Evolutionary conservation across 1,140 invertebrate species (phyloP).

Genomic region (Vanessa tameamea): DNA sequence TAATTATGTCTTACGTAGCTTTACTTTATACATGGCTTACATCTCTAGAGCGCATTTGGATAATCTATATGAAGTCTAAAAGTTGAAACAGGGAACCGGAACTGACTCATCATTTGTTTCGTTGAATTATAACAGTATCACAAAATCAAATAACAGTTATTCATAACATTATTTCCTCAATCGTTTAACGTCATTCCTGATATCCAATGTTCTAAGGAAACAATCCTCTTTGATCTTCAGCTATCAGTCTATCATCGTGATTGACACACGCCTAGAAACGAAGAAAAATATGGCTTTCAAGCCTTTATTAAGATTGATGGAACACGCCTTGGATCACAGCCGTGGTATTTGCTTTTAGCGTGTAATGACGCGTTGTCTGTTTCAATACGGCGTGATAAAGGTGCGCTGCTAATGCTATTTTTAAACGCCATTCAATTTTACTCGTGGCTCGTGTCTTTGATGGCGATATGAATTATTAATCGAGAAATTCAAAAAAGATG

Average conservation of each 20-base stretch:
- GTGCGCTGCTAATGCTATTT: background rate
- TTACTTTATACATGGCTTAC: too few relatives aligned
- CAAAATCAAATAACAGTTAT: too few relatives aligned
- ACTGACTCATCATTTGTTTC: too few relatives aligned
- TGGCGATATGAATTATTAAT: too few relatives aligned
- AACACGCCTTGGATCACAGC: slow-evolving; percentile 37
- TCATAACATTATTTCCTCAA: background rate
- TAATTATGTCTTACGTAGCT: too few relatives aligned
- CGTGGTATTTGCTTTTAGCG: slow-evolving; percentile 48
- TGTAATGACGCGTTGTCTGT: slow-evolving; percentile 27
- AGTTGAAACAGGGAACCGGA: too few relatives aligned
- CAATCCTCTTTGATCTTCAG: slow-evolving; percentile 31
- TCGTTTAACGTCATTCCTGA: background rate
- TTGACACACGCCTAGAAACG: slow-evolving; percentile 33
- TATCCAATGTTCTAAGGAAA: background rate
- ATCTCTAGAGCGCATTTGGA: too few relatives aligned
- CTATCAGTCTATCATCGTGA: slow-evolving; percentile 38
- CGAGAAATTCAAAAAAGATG: too few relatives aligned
- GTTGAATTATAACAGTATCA: too few relatives aligned
- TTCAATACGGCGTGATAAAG: slow-evolving; percentile 6
- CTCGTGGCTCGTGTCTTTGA: background rate
- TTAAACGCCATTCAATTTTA: slow-evolving; percentile 3
- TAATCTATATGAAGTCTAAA: too few relatives aligned
- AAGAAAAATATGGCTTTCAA: slow-evolving; percentile 45
- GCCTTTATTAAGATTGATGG: slow-evolving; percentile 59